phyloP scores from a whole-genome alignment of 2,888 invertebrate species.

The Pachydiplax longipennis region DNA sequence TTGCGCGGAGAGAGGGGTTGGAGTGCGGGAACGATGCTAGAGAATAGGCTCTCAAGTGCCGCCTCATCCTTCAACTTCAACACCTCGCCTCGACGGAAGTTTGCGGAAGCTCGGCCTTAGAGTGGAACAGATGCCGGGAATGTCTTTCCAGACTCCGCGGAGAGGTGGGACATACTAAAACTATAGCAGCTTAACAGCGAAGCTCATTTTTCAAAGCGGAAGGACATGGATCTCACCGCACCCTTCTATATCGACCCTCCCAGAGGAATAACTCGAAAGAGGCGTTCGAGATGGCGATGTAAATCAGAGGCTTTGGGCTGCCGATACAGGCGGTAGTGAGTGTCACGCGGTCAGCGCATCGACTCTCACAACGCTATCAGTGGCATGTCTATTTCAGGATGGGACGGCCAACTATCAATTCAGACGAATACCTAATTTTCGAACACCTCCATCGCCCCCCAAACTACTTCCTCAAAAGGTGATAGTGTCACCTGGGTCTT shows the following conservation, averaged over 20 bases:
- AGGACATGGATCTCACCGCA: not conserved
- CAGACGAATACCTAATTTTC: too few species aligned
- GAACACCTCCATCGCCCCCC: too few species aligned
- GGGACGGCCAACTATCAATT: too few species aligned
- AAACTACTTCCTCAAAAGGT: too few species aligned
- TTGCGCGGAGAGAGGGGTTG: not conserved
- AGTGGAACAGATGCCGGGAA: not conserved
- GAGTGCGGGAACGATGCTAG: not conserved
- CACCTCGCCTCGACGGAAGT: not conserved
- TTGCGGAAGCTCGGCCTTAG: not conserved
- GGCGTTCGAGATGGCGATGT: too few species aligned
- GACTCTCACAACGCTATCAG: too few species aligned
- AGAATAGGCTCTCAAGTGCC: not conserved
- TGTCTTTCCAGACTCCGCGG: not conserved
- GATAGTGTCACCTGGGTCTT: too few species aligned
- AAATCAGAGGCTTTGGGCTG: too few species aligned
- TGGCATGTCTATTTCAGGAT: too few species aligned
- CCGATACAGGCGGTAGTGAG: too few species aligned
- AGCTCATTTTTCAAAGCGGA: not conserved
- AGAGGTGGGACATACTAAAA: not conserved
- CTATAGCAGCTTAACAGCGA: not conserved
- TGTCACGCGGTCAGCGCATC: too few species aligned
- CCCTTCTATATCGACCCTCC: not conserved
- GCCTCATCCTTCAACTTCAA: not conserved
- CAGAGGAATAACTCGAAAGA: too few species aligned